Conservation (phyloP, 1,140 invertebrate species). For the Eueides isabella region DNA sequence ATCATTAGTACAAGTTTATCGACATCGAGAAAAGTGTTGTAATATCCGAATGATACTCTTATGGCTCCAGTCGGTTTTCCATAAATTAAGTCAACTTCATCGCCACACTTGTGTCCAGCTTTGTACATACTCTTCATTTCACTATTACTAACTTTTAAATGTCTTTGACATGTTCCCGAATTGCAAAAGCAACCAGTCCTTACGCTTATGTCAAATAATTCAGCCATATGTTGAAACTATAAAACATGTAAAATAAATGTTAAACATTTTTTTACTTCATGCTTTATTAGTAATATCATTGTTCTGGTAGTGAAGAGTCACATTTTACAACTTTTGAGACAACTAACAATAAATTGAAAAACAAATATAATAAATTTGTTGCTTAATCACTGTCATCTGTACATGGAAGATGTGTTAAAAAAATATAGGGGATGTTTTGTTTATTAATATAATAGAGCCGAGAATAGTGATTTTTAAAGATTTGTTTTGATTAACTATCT, state of each 20-base stretch:
- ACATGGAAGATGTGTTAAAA: too few species aligned
- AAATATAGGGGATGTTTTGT: too few species aligned
- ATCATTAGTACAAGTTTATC: constrained; percentile 90
- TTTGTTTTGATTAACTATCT: too few species aligned
- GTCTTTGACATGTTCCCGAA: constrained; percentile 95
- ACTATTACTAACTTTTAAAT: constrained; percentile 87
- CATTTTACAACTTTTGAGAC: too few species aligned
- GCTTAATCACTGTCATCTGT: too few species aligned
- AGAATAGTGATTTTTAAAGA: too few species aligned
- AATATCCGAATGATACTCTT: constrained; percentile 96
- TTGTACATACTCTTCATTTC: constrained; percentile 91
- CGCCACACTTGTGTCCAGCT: constrained; percentile 96
- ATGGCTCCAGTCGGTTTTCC: constrained; percentile 95
- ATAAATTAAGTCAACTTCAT: constrained; percentile 93
- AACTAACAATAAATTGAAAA: too few species aligned
- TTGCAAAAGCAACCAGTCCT: constrained; percentile 98
- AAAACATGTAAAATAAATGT: constrained; percentile 44
- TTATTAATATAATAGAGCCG: too few species aligned
- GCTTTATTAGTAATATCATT: too few species aligned
- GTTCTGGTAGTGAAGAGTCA: too few species aligned
- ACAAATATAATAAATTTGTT: too few species aligned
- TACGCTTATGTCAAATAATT: constrained; percentile 92
- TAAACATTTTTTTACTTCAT: background rate
- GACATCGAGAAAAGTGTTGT: constrained; percentile 89
- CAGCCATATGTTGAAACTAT: constrained; percentile 94